A percentile compares a stretch with the other conserved stretches of the same genome.
Evolutionary conservation across 2,888 invertebrate genomes (phyloP).

Genomic region (Auanema freiburgensis): DNA sequence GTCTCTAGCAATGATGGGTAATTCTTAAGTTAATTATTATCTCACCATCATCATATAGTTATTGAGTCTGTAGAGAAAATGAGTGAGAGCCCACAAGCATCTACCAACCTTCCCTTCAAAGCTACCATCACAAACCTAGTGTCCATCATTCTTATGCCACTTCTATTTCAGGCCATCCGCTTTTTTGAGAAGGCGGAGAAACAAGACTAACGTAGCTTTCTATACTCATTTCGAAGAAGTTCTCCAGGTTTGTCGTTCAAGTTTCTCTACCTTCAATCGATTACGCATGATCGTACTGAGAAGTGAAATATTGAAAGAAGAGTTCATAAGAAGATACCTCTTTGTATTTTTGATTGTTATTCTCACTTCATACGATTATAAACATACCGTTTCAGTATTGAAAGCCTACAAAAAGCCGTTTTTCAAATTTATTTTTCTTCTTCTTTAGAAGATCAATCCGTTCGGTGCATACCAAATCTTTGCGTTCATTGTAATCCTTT

Average conservation of each 20-base stretch:
- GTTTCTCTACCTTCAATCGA: too few species aligned
- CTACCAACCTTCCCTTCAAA: too few species aligned
- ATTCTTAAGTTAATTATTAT: neutral
- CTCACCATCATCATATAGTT: neutral
- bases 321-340: neutral
- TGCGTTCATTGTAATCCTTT: slow-evolving; percentile 56
- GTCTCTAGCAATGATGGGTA: too few species aligned
- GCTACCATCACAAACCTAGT: too few species aligned
- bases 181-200: slow-evolving; percentile 10
- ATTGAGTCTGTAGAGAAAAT: too few species aligned
- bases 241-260: slow-evolving; percentile 28
- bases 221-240: slow-evolving; percentile 50
- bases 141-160: too few species aligned
- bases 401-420: neutral
- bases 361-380: neutral
- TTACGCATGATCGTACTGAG: too few species aligned
- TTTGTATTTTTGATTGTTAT: neutral
- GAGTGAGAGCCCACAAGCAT: too few species aligned
- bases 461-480: slow-evolving; percentile 61
- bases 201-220: slow-evolving; percentile 39
- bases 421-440: slow-evolving; percentile 1
- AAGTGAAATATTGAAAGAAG: too few species aligned
- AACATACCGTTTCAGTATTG: neutral
- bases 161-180: neutral
- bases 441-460: slow-evolving; percentile 45